Conservation (phyloP, 1,140 invertebrate species). For the Lucilia cuprina region DNA sequence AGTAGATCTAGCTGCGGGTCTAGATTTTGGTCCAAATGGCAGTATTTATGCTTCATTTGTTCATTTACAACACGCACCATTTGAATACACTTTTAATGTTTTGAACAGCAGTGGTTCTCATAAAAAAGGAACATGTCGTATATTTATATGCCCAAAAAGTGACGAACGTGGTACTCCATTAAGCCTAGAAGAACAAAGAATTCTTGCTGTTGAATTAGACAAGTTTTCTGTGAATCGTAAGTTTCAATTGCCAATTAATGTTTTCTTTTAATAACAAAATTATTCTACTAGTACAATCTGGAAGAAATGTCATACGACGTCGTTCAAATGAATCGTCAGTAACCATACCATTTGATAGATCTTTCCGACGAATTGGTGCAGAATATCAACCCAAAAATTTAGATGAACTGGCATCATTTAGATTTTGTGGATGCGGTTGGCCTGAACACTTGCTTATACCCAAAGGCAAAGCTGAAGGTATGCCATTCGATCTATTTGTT, state of each 20-base stretch:
- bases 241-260: conserved; percentile 34
- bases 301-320: conserved; percentile 67
- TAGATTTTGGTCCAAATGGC: conserved; percentile 67
- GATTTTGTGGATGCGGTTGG: conserved; percentile 68
- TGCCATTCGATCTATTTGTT: conserved; percentile 62
- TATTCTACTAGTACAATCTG: conserved; percentile 64
- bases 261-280: no score
- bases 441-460: conserved; percentile 66
- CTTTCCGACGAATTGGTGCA: conserved; percentile 68
- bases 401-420: conserved; percentile 58
- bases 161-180: conserved; percentile 66
- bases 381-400: conserved; percentile 49
- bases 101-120: conserved; percentile 53
- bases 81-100: conserved; percentile 66
- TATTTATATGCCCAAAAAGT: conserved; percentile 68
- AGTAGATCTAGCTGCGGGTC: conserved; percentile 68
- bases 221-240: conserved; percentile 66
- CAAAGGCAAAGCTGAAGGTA: conserved; percentile 62
- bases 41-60: conserved; percentile 68
- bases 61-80: conserved; percentile 72
- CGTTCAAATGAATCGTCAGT: conserved; percentile 68
- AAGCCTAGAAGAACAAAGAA: conserved; percentile 65
- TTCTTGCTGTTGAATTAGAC: conserved; percentile 68
- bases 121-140: conserved; percentile 66
- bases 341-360: conserved; percentile 71